Evolutionary conservation across 2,888 invertebrate genomes (phyloP).

Genomic region (Mechanitis messenoides): DNA sequence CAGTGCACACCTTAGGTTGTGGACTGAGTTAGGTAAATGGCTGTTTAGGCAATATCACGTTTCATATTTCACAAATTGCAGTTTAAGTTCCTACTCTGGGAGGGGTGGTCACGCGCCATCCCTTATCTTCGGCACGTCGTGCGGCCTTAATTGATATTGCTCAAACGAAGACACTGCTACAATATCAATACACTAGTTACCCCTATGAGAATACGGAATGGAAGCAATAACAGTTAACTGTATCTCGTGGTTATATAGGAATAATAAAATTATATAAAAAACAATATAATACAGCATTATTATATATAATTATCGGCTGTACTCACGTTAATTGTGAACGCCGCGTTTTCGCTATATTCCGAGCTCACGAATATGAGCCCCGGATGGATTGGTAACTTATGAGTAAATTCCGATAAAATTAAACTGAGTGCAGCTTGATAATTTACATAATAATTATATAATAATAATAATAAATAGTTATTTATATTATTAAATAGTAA

Average conservation of each 20-base stretch:
- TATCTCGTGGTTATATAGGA: neutral
- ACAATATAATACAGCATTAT: no score
- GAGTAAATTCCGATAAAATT: no score
- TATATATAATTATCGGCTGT: no score
- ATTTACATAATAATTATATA: no score
- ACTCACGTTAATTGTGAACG: no score
- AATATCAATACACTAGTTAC: conserved; percentile 43
- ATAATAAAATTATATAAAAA: no score
- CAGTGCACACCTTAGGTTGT: conserved; percentile 56
- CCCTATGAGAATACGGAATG: conserved; percentile 31
- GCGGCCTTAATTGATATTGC: conserved; percentile 64
- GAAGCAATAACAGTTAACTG: conserved; percentile 2
- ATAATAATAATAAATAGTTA: no score
- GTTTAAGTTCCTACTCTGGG: conserved; percentile 41
- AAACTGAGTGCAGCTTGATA: no score
- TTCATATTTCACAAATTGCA: conserved; percentile 54
- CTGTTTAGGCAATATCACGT: conserved; percentile 70
- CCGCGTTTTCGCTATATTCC: no score
- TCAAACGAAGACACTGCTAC: conserved; percentile 50
- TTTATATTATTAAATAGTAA: no score
- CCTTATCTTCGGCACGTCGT: conserved; percentile 51
- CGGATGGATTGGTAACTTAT: no score
- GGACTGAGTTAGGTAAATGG: conserved; percentile 55
- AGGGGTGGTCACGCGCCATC: conserved; percentile 41
- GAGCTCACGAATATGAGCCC: no score